phyloP scores from a whole-genome alignment of 2,888 invertebrate species.

The Vanessa cardui region DNA sequence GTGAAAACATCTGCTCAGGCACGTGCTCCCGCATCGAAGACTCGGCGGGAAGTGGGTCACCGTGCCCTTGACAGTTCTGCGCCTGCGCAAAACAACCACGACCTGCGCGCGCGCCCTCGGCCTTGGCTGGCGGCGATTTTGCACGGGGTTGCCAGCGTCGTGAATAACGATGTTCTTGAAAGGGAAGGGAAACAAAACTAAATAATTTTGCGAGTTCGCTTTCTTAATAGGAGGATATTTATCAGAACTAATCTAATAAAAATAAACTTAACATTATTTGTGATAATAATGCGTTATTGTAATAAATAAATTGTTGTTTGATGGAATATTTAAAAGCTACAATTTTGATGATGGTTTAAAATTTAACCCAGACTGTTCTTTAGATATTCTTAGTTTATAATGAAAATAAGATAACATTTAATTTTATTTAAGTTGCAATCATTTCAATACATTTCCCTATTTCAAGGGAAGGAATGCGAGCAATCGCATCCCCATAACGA shows the following conservation, averaged over 20 bases:
- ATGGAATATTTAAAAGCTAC: too few relatives aligned
- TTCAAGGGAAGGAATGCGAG: not conserved
- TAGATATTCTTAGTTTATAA: too few relatives aligned
- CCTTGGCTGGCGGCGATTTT: constrained; percentile 42
- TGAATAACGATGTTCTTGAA: not conserved
- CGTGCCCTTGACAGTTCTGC: constrained; percentile 62
- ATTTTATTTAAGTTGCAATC: not conserved
- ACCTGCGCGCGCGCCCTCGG: constrained; percentile 39
- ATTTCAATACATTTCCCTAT: not conserved
- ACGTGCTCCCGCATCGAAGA: constrained; percentile 58
- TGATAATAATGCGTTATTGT: too few relatives aligned
- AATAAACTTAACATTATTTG: too few relatives aligned
- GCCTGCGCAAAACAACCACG: constrained; percentile 42
- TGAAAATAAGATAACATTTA: too few relatives aligned
- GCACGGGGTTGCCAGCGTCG: constrained; percentile 17
- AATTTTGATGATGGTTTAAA: too few relatives aligned
- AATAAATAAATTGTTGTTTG: too few relatives aligned
- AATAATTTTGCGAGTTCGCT: not conserved
- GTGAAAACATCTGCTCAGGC: constrained; percentile 34
- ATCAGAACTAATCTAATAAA: too few relatives aligned
- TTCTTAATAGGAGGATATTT: not conserved
- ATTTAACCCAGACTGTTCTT: too few relatives aligned
- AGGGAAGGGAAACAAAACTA: not conserved
- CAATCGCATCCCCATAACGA: constrained; percentile 16
- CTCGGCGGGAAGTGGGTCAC: constrained; percentile 68